Base-by-base conservation (phyloP, 2,888 invertebrate genomes). In the Diachrysia chrysitis region DNA sequence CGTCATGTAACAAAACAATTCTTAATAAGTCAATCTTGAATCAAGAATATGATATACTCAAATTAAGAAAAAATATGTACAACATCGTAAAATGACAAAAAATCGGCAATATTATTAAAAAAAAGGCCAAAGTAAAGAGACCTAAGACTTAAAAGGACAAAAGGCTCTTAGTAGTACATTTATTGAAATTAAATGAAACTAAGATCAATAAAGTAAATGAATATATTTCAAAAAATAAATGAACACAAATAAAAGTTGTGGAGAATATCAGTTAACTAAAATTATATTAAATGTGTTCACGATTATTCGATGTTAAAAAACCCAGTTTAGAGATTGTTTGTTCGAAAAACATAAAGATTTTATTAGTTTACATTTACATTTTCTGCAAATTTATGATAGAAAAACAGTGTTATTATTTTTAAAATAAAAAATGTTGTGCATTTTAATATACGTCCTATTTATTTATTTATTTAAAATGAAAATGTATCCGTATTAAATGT, bases 401-500 rank as follows among this genome's bases (percentile, higher is more conserved):
- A 57, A 37, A 56, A 21, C 17, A 32, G 65, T 46, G n/a, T 57
- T 62, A 64, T 71, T 69, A 56, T 74, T 76, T 66, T 68, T 56
- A 62, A 65, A 58, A 42, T 46, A 66, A 58, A 56, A 21, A 67
- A 0, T 57, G 66, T 55, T 23, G 58, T 75, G 76, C 76, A 80
- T 76, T 73, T 78, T 73, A 71, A 69, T 70, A 66, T 58, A 76
- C 70, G 67, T 73, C 78, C 69, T 63, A 60, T 59, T 66, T 66
- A 58, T 56, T 66, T 66, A 58, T 56, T 70, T 71, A 65, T 37
- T 67, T 63, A 55, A 55, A 70, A 62, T 25, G 4, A 37, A 66
- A 42, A 58, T 32, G 54, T 76, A 66, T 69, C 57, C 58, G 57
- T 76, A 76, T 73, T 78, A 76, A 76, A 78, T 80, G 60, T 75